Base-by-base conservation (phyloP, 2,797 vertebrate species). In the Pyrocephalus nanus region DNA sequence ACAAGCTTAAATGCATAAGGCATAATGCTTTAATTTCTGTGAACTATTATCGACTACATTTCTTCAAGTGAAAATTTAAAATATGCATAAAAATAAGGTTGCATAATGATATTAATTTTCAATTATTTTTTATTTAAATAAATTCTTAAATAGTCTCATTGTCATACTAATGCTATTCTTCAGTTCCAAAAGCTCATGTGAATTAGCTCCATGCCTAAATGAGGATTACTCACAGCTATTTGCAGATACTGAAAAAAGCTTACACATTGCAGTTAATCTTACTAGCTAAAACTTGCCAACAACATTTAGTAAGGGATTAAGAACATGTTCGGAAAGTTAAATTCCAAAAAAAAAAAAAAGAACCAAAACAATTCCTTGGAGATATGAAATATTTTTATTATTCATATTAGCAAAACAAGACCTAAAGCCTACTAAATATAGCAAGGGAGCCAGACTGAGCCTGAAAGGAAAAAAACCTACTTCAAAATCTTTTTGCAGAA, bases 121-220 rank as follows among this genome's bases (percentile, higher is more conserved):
- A 96, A 88, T 93, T 94, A 86, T 58, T 92, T 96, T 96, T 94
- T 82, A 92, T 95, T 97, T 94, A 95, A 97, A 96, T 95, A 93
- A 89, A 93, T 96, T 95, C 69, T 91, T 36, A 94, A 83, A 91
- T 93, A 97, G 60, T 71, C 57, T 92, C 10, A 80, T 94, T 92
- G 79, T 95, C 85, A 96, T 97, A 97, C 86, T 95, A 95, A 96
- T 94, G 40, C 72, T 92, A 84, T 96, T 97, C 88, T 96, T 86
- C 79, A 78, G 5, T 96, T 97, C 48, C n/a, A 88, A 95, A 97
- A 96, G 93, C 92, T 92, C 88, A 90, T 91, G 43, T 67, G 94
- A 90, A 96, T 88, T 96, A 97, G 77, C 96, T 90, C 71, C 75
- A 55, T 93, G 92, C 57, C 90, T 96, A 92, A 96, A 92, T 92